These are phyloP conservation scores for Crotalus adamanteus DNA, from an alignment of 2,797 vertebrate genomes.

Conservation along the genomic window DNA sequence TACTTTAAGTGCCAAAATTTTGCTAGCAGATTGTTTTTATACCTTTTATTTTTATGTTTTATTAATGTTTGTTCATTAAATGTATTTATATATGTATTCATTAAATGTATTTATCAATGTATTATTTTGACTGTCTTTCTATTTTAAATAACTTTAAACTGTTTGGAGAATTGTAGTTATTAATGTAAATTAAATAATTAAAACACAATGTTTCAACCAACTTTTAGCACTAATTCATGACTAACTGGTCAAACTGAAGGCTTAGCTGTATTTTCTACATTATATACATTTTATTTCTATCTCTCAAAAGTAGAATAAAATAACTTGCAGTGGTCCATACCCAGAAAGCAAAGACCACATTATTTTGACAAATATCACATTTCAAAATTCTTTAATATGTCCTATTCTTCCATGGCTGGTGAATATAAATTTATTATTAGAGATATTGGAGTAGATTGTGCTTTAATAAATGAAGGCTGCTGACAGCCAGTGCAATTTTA, in stretches of 20 bases:
- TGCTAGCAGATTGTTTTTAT: background rate
- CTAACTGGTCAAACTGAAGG: background rate
- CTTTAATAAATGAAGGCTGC: background rate
- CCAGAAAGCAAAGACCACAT: background rate
- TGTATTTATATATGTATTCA: background rate
- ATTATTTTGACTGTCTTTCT: background rate
- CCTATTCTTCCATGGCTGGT: background rate
- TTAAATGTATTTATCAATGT: background rate
- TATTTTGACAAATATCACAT: background rate
- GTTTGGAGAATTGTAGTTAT: background rate
- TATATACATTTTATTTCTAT: background rate
- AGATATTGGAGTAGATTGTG: background rate
- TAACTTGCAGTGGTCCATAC: background rate
- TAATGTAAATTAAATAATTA: background rate
- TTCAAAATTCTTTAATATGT: background rate
- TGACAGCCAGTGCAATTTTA: background rate
- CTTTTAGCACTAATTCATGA: background rate
- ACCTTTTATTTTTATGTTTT: background rate
- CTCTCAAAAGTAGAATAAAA: background rate
- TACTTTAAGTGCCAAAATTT: background rate
- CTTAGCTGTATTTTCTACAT: background rate
- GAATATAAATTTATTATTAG: background rate
- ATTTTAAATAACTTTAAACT: background rate
- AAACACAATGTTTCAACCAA: background rate
- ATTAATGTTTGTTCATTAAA: background rate